These are phyloP conservation scores for Thymelicus acteon DNA, from an alignment of 2,888 invertebrate species.

Conservation along the genomic window DNA sequence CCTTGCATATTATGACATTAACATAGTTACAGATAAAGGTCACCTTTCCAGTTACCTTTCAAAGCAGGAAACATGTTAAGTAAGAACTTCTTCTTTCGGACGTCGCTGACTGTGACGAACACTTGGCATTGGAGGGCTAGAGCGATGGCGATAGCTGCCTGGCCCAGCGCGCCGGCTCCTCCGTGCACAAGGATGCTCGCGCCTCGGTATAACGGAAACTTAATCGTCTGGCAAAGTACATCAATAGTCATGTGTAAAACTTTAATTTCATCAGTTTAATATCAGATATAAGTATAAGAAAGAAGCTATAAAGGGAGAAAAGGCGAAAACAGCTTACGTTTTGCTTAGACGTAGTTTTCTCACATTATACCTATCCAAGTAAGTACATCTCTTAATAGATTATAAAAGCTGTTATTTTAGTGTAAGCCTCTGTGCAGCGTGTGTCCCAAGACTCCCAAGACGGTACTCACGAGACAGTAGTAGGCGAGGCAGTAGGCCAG, in stretches of 20 bases:
- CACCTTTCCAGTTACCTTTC: slow-evolving; percentile 49
- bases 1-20: too few species aligned
- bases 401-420: too few species aligned
- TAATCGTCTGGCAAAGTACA: neutral
- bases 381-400: too few species aligned
- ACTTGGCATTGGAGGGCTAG: slow-evolving; percentile 57
- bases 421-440: too few species aligned
- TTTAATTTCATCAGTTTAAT: too few species aligned
- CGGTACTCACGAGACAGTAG: slow-evolving; percentile 55
- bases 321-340: too few species aligned
- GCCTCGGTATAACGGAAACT: slow-evolving; percentile 36
- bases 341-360: too few species aligned
- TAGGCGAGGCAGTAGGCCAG: slow-evolving; percentile 87
- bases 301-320: too few species aligned
- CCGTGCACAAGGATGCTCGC: slow-evolving; percentile 59
- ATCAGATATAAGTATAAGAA: neutral
- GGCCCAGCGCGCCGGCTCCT: slow-evolving; percentile 65
- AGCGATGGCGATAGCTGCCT: slow-evolving; percentile 62
- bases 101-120: slow-evolving; percentile 64
- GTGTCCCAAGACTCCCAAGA: too few species aligned
- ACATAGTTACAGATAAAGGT: too few species aligned
- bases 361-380: too few species aligned
- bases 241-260: too few species aligned
- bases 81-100: slow-evolving; percentile 63
- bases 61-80: slow-evolving; percentile 60